Conservation (phyloP, 35 echinoderm and acorn worm species). For the Heliocidaris tuberculata region DNA sequence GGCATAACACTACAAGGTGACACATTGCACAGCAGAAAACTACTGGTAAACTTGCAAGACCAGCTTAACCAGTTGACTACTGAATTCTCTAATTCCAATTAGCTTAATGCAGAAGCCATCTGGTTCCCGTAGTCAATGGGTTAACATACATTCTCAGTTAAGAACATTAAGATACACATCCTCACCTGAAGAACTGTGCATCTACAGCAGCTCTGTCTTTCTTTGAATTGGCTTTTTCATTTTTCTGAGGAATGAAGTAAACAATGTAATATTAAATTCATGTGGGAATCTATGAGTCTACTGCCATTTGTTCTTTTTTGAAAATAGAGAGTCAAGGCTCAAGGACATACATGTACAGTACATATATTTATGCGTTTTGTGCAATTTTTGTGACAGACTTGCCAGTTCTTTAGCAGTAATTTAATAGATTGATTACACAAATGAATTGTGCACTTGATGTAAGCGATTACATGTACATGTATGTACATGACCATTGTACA, state of each 20-base stretch:
- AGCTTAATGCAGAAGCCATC: too few relatives aligned
- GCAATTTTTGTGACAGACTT: background rate
- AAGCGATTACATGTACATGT: too few relatives aligned
- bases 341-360: background rate
- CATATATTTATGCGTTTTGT: background rate
- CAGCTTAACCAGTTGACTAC: too few relatives aligned
- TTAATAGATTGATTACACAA: background rate
- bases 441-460: too few relatives aligned
- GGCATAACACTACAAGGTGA: too few relatives aligned
- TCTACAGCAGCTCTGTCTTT: slow-evolving; percentile 79
- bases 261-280: background rate
- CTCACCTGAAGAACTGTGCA: slow-evolving; percentile 76
- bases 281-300: background rate
- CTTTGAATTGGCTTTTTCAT: slow-evolving; percentile 29
- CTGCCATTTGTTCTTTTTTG: background rate
- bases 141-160: background rate
- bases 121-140: too few relatives aligned
- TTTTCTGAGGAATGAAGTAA: background rate
- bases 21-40: too few relatives aligned
- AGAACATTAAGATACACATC: background rate
- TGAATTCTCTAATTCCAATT: too few relatives aligned
- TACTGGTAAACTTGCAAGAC: too few relatives aligned
- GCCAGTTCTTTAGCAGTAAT: too few relatives aligned
- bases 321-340: background rate
- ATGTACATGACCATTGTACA: too few relatives aligned